Evolutionary conservation across 1,140 invertebrate genomes (phyloP), one percentile per base, ranked within the genome.

Genomic region (Megalopta genalis): DNA sequence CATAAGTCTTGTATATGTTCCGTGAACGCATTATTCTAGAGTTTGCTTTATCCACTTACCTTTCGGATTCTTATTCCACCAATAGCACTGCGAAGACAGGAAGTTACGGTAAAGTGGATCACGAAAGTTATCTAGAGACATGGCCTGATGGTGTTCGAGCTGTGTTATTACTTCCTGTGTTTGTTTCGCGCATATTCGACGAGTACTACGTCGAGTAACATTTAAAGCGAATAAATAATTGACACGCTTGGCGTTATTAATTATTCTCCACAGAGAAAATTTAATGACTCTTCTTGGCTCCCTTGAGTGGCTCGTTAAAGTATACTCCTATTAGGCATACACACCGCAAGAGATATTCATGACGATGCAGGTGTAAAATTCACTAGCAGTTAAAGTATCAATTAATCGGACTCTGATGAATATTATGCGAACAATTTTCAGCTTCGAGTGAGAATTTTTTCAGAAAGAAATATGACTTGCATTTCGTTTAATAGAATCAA

Each of bases 1-100:
- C 9, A 10, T 42, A 10, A 42, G 39, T 42, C 39, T 6, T 42
- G 39, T 42, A 42, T 42, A 10, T 39, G 23, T 16, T 12, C 59
- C 25, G 6, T 65, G 72, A 73, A 63, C 60, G 74, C 64, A 81
- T 78, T 49, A 65, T 23, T 59, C 49, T 32, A 52, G 57, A 69
- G 68, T 67, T 60, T 37, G 25, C 75, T 25, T 57, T 74, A 84
- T 84, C 80, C 69, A 84, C 75, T 84, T 82, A 64, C 46, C 27
- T 25, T 52, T 49, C 64, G 78, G 70, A 57, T 78, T 62, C 68
- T 59, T 69, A 66, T 59, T 25, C 16, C n/a, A 12, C 27, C 23
- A 69, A 83, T 78, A 73, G 64, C 57, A 57, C 37, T 12, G 62
- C 27, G 52, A 46, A 78, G 72, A 65, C 37, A 68, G 57, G 64